These are phyloP conservation scores for Ericerus pela DNA, from an alignment of 1,140 invertebrate genomes.

Conservation along the genomic window DNA sequence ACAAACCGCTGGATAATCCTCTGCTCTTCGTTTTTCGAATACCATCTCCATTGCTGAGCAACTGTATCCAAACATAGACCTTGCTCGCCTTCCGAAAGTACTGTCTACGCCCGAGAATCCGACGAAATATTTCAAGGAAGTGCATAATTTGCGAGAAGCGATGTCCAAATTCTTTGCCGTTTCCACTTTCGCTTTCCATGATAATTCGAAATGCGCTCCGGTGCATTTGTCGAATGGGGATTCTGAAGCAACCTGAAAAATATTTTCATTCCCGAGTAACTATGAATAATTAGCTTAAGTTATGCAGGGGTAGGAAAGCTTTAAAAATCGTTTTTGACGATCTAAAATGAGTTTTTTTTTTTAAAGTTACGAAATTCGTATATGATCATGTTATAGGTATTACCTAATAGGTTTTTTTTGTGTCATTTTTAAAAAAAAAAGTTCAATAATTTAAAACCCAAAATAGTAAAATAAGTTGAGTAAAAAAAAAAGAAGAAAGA, in stretches of 20 bases:
- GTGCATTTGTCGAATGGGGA: slow-evolving; percentile 57
- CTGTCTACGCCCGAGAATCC: slow-evolving; percentile 23
- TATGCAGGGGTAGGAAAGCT: too few relatives aligned
- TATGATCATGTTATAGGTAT: too few relatives aligned
- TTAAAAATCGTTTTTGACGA: too few relatives aligned
- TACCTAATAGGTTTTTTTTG: too few relatives aligned
- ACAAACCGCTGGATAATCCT: not conserved
- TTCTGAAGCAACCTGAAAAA: slow-evolving; percentile 60
- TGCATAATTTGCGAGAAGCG: slow-evolving; percentile 53
- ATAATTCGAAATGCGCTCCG: slow-evolving; percentile 41
- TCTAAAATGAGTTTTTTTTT: too few relatives aligned
- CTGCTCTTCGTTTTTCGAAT: not conserved
- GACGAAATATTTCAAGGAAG: slow-evolving; percentile 75
- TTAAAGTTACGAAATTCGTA: too few relatives aligned
- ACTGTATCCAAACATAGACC: not conserved
- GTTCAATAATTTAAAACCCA: too few relatives aligned
- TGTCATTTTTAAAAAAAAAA: too few relatives aligned
- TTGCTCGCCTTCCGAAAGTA: not conserved
- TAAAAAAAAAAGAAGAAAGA: too few relatives aligned
- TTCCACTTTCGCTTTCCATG: slow-evolving; percentile 17
- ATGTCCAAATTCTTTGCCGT: slow-evolving; percentile 52
- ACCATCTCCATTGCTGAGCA: not conserved
- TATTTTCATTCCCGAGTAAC: too few relatives aligned
- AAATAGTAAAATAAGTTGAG: too few relatives aligned
- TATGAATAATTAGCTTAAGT: too few relatives aligned